Conservation (phyloP, 2,113 vertebrate genomes). For the Mionectes macconnelli region DNA sequence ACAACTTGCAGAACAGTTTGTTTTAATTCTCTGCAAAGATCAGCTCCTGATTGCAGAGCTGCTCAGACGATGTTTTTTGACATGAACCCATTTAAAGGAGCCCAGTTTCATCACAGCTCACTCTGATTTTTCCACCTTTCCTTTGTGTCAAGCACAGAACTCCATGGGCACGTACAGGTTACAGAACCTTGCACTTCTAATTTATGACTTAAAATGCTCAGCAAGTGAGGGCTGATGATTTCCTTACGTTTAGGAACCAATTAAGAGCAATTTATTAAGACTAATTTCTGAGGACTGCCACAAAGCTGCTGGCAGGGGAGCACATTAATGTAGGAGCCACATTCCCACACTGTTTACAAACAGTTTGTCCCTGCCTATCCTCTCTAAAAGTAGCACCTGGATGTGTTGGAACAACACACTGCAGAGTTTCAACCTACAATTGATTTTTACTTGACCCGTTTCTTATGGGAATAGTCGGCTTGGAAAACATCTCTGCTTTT, state of each 20-base stretch:
- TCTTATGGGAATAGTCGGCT: neutral
- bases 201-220: neutral
- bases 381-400: neutral
- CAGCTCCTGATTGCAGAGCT: neutral
- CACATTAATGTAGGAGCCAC: neutral
- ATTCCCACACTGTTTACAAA: neutral
- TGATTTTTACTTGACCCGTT: neutral
- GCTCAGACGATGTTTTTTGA: neutral
- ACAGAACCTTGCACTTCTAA: neutral
- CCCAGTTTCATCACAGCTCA: neutral
- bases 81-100: neutral
- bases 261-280: neutral
- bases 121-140: neutral
- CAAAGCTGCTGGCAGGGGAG: neutral
- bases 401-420: neutral
- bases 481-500: neutral
- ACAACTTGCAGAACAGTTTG: neutral
- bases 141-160: neutral
- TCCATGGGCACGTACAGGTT: accelerated
- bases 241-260: neutral
- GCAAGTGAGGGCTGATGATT: neutral
- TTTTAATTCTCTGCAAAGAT: neutral
- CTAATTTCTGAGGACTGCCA: neutral
- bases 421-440: neutral
- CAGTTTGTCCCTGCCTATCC: neutral